Conservation (phyloP, 2,797 vertebrate species). For the Agapornis canus region DNA sequence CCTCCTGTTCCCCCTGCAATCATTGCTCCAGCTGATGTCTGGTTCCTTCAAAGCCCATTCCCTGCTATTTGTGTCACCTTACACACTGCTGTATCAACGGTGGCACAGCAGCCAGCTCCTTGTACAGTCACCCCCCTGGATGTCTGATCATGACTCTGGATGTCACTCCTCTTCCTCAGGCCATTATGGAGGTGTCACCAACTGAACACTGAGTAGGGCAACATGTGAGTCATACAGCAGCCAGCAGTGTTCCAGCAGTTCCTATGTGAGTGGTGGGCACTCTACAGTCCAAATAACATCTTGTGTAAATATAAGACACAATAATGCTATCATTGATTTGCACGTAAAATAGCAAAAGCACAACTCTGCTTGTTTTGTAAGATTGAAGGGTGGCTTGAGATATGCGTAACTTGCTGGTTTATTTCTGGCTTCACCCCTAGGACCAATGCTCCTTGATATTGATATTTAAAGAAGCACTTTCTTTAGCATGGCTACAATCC, state of each 20-base stretch:
- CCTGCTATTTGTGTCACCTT: not conserved
- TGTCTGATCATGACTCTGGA: too few species aligned
- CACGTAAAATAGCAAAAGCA: not conserved
- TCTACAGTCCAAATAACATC: not conserved
- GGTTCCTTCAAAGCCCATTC: not conserved
- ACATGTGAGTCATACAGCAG: fast-evolving
- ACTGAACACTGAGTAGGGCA: not conserved
- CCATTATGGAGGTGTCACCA: not conserved
- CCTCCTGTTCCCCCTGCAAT: not conserved
- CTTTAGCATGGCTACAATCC: slow-evolving; percentile 63
- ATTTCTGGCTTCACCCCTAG: slow-evolving; percentile 43
- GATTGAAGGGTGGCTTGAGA: not conserved
- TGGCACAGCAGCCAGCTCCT: not conserved
- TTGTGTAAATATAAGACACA: not conserved
- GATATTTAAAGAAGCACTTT: slow-evolving; percentile 55
- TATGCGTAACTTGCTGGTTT: not conserved
- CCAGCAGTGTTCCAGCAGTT: not conserved
- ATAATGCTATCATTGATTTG: not conserved
- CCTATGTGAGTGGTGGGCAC: not conserved
- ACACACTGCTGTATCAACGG: not conserved
- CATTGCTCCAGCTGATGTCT: not conserved
- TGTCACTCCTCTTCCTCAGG: not conserved
- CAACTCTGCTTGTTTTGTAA: not conserved
- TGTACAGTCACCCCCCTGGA: not conserved
- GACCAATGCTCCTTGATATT: slow-evolving; percentile 38